Conservation (phyloP, 1,140 invertebrate species). For the Bradynema listronoti region DNA sequence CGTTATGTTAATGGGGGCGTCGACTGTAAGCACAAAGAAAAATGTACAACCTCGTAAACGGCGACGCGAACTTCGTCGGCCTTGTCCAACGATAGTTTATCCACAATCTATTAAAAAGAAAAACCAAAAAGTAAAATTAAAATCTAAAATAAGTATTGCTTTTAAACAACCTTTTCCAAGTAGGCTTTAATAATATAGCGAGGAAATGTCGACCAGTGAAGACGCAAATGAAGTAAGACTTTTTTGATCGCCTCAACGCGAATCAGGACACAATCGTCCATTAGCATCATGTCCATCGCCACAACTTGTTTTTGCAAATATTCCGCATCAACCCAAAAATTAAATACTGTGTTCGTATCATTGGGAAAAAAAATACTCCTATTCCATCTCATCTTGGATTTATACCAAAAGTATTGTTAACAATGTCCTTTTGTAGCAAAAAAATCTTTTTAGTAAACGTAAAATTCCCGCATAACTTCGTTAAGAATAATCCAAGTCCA, state of each 20-base stretch:
- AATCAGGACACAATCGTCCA: slow-evolving; percentile 23
- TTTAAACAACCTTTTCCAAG: slow-evolving; percentile 3
- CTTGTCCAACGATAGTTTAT: slow-evolving; percentile 16
- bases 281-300: slow-evolving; percentile 19
- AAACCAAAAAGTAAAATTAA: not conserved
- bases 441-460: too few species aligned
- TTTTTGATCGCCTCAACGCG: slow-evolving; percentile 21
- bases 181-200: slow-evolving; percentile 22
- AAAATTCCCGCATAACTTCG: too few species aligned
- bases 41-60: slow-evolving; percentile 18
- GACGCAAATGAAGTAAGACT: slow-evolving; percentile 10
- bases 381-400: too few species aligned
- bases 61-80: slow-evolving; percentile 21
- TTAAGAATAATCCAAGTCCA: too few species aligned
- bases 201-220: slow-evolving; percentile 23
- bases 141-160: not conserved
- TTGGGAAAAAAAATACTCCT: too few species aligned
- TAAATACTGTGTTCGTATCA: too few species aligned
- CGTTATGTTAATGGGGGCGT: too few species aligned
- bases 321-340: slow-evolving; percentile 14
- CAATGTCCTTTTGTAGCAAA: too few species aligned
- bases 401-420: too few species aligned
- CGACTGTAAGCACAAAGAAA: not conserved
- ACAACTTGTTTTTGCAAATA: slow-evolving; percentile 17
- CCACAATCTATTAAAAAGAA: slow-evolving; percentile 15